Conservation (phyloP, 2,113 vertebrate species). For the Cisticola juncidis region DNA sequence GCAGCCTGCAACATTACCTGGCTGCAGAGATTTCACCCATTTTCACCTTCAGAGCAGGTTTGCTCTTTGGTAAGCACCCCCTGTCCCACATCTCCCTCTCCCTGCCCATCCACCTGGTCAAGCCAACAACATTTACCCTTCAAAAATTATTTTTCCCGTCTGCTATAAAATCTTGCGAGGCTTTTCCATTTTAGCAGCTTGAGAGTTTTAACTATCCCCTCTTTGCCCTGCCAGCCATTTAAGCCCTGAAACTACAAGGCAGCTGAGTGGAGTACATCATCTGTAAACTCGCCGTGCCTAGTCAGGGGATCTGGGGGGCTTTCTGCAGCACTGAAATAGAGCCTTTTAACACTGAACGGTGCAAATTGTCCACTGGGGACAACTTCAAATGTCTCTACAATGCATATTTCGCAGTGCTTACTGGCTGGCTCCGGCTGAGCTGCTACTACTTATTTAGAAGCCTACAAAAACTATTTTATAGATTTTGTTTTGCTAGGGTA, state of each 20-base stretch:
- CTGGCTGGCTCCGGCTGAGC: conserved; percentile 61
- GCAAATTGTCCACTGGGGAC: conserved; percentile 74
- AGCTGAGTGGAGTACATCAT: conserved; percentile 51
- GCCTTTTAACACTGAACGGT: conserved; percentile 71
- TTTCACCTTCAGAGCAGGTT: not conserved
- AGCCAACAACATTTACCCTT: conserved; percentile 18
- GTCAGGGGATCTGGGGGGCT: conserved; percentile 49
- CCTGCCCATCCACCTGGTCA: not conserved
- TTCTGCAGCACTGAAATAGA: conserved; percentile 59
- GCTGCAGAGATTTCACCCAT: not conserved
- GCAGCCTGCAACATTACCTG: not conserved
- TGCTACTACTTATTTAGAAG: conserved; percentile 63
- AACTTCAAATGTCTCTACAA: conserved; percentile 71
- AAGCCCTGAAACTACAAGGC: conserved; percentile 56
- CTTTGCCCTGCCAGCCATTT: conserved; percentile 62
- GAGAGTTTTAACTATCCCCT: conserved; percentile 64
- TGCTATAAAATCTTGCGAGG: conserved; percentile 22
- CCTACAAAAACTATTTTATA: conserved; percentile 58
- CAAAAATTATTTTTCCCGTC: not conserved
- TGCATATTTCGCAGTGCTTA: conserved; percentile 47
- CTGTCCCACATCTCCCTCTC: not conserved
- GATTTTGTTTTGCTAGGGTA: conserved; percentile 58
- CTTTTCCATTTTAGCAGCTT: conserved; percentile 56
- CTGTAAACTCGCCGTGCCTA: conserved; percentile 67
- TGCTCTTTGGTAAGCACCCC: not conserved